Conservation (phyloP, 2,797 vertebrate genomes). For the Carcharodon carcharias region DNA sequence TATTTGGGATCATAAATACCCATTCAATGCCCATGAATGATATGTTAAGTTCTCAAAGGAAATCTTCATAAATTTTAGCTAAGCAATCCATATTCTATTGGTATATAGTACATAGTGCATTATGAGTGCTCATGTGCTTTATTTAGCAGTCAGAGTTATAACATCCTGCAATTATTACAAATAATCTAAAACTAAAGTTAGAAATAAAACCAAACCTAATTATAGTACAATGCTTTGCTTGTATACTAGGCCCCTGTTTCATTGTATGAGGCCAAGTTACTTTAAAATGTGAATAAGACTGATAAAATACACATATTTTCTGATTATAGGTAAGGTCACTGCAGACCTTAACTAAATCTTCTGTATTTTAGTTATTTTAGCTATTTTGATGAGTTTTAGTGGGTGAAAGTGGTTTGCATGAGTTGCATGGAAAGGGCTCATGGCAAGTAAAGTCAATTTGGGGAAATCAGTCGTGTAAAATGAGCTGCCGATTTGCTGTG, state of each 20-base stretch:
- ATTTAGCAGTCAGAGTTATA: neutral
- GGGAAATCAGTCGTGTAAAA: neutral
- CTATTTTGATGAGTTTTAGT: neutral
- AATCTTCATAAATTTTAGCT: neutral
- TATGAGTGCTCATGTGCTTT: neutral
- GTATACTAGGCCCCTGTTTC: neutral
- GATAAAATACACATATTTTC: neutral
- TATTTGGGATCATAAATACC: neutral
- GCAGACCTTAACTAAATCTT: neutral
- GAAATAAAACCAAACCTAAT: neutral
- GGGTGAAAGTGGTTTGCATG: neutral
- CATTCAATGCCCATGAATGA: neutral
- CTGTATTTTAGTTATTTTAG: neutral
- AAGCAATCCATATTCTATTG: neutral
- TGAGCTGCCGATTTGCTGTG: neutral
- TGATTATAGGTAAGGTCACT: neutral
- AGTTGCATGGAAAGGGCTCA: too few species aligned
- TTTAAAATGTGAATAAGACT: neutral
- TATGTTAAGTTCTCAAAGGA: neutral
- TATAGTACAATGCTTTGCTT: neutral
- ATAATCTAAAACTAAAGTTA: neutral
- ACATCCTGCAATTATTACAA: neutral
- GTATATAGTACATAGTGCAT: neutral
- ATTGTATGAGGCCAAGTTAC: neutral
- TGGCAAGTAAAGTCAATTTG: neutral